Evolutionary conservation across 2,888 invertebrate genomes (phyloP), one percentile per base, ranked within the genome.

Genomic region (Rapana venosa): DNA sequence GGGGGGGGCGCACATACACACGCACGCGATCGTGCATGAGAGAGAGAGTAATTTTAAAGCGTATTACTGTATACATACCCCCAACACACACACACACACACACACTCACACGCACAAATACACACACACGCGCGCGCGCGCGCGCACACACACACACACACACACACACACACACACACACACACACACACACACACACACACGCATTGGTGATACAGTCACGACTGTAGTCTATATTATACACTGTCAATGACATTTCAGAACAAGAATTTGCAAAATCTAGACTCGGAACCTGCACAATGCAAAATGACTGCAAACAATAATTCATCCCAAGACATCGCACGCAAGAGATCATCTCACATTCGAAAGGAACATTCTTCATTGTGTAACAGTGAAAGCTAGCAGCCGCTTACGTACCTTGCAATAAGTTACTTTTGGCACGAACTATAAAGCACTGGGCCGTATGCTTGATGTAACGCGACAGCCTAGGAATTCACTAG

Each of bases 111-210:
- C 30, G 26, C 36, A 36, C 85, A 85, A 58, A 85, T 36, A 36
- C 85, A 85, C 36, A 84, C 36, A 5, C 83, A 47, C 36, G 32
- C 83, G 32, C 36, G 47, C 83, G 32, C 47, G 22, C 47, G 32
- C 47, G 47, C 83, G 32, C 47, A 84, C 83, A 30, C 85, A 85
- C 85, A 61, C 85, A 86, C 61, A 61, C 85, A 86, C 61, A 32
- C 85, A 86, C 61, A 79, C 79, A 79, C 35, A 79, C 79, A 79
- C 56, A 56, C 84, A 56, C 56, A 84, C 84, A 84, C 81, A 81
- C 81, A 79, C 79, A 79, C 79, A 79, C 79, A 79, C 79, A 79
- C 79, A 79, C 79, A 79, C 79, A 79, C 79, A 79, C 79, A 79
- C 79, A 79, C 79, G 22, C 79, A 79, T 5, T n/a, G 47, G 47